A percentile compares a stretch with the other conserved stretches of the same genome.
Evolutionary conservation across 1,140 invertebrate species (phyloP).

Genomic region (Druon quercuslanigerum): DNA sequence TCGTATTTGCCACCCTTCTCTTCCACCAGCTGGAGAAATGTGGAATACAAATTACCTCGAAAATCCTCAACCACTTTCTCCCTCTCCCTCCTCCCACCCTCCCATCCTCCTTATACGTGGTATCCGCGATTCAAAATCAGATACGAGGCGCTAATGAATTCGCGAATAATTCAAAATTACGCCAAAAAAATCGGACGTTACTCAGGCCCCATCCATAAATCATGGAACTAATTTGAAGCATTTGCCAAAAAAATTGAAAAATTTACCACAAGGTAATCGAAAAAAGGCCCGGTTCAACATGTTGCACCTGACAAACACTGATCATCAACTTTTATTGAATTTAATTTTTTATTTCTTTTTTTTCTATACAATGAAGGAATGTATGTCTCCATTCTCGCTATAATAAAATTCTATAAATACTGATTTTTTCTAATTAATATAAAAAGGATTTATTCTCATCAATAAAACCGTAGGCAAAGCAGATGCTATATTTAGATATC

Average conservation of each 20-base stretch:
- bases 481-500: neutral
- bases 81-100: slow-evolving; percentile 42
- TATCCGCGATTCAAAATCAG: slow-evolving; percentile 52
- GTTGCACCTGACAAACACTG: no score
- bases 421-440: neutral
- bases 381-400: neutral
- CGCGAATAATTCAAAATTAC: slow-evolving; percentile 58
- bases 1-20: slow-evolving; percentile 59
- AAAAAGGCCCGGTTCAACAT: no score
- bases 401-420: neutral
- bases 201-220: no score
- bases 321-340: no score
- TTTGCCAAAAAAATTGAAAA: no score
- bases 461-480: slow-evolving; percentile 11
- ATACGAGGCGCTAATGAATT: slow-evolving; percentile 63
- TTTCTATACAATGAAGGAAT: neutral
- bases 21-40: slow-evolving; percentile 68
- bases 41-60: slow-evolving; percentile 71
- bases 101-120: slow-evolving; percentile 42
- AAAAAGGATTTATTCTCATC: slow-evolving; percentile 11
- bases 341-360: no score
- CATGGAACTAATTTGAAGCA: no score
- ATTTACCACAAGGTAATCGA: no score
- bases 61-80: slow-evolving; percentile 46
- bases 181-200: neutral